phyloP scores from a whole-genome alignment of 2,888 invertebrate genomes.

The Plagodis pulveraria region DNA sequence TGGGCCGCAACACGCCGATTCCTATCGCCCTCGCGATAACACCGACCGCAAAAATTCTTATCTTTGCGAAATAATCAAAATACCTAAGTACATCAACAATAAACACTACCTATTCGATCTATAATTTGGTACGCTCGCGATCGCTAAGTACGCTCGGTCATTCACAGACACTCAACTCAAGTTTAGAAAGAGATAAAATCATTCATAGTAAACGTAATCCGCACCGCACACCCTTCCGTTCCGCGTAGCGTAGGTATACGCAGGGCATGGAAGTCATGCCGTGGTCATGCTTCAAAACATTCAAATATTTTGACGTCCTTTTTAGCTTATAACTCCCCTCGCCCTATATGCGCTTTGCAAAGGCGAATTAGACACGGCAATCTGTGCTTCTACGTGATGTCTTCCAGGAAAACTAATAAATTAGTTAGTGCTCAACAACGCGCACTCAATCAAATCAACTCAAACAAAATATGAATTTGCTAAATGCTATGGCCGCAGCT shows the following conservation, averaged over 20 bases:
- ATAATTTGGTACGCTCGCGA: slow-evolving; percentile 81
- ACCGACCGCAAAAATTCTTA: slow-evolving; percentile 64
- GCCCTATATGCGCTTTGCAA: too few relatives aligned
- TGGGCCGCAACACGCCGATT: slow-evolving; percentile 57
- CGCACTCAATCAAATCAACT: too few relatives aligned
- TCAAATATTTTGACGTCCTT: slow-evolving; percentile 31
- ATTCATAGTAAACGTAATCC: slow-evolving; percentile 84
- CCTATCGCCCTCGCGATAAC: slow-evolving; percentile 62
- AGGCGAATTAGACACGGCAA: too few relatives aligned
- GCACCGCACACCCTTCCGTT: slow-evolving; percentile 79
- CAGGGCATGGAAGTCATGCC: slow-evolving; percentile 85
- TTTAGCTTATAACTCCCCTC: too few relatives aligned
- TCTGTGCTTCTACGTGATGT: too few relatives aligned
- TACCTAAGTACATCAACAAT: slow-evolving; percentile 81
- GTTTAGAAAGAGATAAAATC: slow-evolving; percentile 85
- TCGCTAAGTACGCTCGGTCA: slow-evolving; percentile 75
- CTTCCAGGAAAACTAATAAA: too few relatives aligned
- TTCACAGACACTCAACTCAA: slow-evolving; percentile 76
- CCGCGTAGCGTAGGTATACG: slow-evolving; percentile 61
- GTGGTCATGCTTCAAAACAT: slow-evolving; percentile 82
- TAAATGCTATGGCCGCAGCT: too few relatives aligned
- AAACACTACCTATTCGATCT: slow-evolving; percentile 76
- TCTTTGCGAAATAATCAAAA: slow-evolving; percentile 74
- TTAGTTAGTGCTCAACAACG: too few relatives aligned
- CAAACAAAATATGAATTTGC: too few relatives aligned